These are phyloP conservation scores for Drosophila dunni DNA, from an alignment of 1,140 invertebrate genomes.

Conservation along the genomic window DNA sequence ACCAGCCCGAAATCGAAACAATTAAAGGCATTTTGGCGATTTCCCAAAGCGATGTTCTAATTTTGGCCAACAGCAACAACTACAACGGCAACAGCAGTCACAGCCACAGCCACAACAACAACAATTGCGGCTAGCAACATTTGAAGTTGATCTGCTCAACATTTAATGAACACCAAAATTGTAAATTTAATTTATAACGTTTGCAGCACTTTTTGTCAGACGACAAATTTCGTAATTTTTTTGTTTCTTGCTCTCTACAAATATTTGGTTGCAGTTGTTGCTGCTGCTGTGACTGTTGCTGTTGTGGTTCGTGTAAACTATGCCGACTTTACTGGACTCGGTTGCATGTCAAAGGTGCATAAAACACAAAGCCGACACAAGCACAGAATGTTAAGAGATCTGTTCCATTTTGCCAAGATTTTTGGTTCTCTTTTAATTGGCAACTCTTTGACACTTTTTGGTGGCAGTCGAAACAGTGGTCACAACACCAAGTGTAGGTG, in stretches of 20 bases:
- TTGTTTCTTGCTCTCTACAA: neutral
- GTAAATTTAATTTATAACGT: conserved; percentile 82
- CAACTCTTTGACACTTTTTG: conserved; percentile 64
- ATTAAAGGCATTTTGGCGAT: conserved; percentile 72
- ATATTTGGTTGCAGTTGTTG: conserved; percentile 14
- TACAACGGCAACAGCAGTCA: conserved; percentile 13
- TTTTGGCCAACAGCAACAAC: conserved; percentile 46
- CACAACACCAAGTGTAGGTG: conserved; percentile 54
- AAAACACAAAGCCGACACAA: conserved; percentile 61
- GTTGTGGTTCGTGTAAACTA: conserved; percentile 65
- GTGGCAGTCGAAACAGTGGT: conserved; percentile 39
- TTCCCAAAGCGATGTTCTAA: conserved; percentile 80
- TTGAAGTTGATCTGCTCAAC: conserved; percentile 49
- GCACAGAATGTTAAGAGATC: conserved; percentile 54
- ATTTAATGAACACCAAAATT: conserved; percentile 82
- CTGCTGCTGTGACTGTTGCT: conserved; percentile 22
- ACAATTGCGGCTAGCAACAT: conserved; percentile 35
- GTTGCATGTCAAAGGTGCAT: conserved; percentile 81
- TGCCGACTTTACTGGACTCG: conserved; percentile 55
- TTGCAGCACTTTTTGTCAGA: conserved; percentile 78
- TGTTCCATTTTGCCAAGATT: conserved; percentile 66
- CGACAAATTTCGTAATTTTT: conserved; percentile 80
- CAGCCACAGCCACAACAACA: conserved; percentile 16
- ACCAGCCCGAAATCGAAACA: conserved; percentile 50
- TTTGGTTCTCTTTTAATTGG: conserved; percentile 68